phyloP scores from a whole-genome alignment of 2,797 vertebrate genomes.

The Chelon labrosus region DNA sequence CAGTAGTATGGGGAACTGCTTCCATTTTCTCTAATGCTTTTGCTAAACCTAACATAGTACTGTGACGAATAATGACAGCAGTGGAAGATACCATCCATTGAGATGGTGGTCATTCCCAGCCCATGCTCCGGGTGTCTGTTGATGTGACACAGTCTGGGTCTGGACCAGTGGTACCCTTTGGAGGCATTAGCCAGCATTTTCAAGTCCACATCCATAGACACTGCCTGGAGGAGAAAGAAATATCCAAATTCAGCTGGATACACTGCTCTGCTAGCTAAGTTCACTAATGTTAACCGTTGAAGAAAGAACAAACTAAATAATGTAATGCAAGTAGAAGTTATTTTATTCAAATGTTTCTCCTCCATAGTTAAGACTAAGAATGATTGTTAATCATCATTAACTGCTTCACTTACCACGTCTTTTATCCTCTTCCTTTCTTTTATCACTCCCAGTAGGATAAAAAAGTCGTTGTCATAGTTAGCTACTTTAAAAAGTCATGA shows the following conservation, averaged over 20 bases:
- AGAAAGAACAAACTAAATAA: too few species aligned
- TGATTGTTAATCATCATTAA: too few species aligned
- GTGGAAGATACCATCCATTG: conserved; percentile 73
- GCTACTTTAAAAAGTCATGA: too few species aligned
- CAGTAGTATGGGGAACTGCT: neutral
- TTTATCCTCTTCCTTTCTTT: too few species aligned
- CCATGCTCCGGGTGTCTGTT: conserved; percentile 77
- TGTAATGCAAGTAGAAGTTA: too few species aligned
- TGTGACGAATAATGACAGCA: neutral
- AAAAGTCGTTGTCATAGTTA: too few species aligned
- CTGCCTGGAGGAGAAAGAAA: conserved; percentile 52
- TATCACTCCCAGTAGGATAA: too few species aligned
- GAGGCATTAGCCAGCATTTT: conserved; percentile 57
- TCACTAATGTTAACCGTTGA: too few species aligned
- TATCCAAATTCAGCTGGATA: neutral
- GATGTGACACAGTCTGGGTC: conserved; percentile 90
- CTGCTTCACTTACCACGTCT: too few species aligned
- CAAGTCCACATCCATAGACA: conserved; percentile 72
- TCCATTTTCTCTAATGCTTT: neutral
- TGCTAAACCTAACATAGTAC: neutral
- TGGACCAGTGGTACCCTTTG: conserved; percentile 77
- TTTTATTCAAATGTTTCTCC: too few species aligned
- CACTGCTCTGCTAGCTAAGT: too few species aligned
- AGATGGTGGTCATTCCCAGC: conserved; percentile 87
- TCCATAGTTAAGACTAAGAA: too few species aligned